phyloP scores from a whole-genome alignment of 2,113 vertebrate species.

The Catharus minimus region DNA sequence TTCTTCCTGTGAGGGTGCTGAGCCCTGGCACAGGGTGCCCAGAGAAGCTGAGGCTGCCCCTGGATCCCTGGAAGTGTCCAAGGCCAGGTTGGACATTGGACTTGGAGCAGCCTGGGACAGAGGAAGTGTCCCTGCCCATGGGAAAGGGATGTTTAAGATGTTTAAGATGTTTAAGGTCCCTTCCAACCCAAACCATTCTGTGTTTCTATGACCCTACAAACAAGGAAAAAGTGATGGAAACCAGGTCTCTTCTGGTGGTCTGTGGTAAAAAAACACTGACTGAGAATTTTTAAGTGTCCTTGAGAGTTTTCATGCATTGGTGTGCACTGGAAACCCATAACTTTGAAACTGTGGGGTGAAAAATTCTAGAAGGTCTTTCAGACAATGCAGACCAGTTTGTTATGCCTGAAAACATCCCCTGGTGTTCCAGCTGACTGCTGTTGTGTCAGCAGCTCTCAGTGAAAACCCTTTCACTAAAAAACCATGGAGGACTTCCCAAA shows the following conservation, averaged over 20 bases:
- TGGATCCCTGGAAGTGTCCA: not conserved
- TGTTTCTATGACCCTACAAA: not conserved
- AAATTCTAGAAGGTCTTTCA: not conserved
- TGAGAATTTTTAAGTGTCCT: not conserved
- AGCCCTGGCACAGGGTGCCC: not conserved
- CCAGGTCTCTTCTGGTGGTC: accelerated
- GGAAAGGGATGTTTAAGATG: too few relatives aligned
- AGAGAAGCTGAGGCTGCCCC: not conserved
- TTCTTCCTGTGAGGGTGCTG: accelerated
- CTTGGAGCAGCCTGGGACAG: accelerated
- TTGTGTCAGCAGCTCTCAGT: not conserved
- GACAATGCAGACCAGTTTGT: not conserved
- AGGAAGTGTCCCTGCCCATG: not conserved
- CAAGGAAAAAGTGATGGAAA: not conserved
- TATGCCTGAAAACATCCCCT: not conserved
- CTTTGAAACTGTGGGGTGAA: accelerated
- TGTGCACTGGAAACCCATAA: not conserved
- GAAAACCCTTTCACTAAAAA: not conserved
- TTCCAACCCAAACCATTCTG: not conserved
- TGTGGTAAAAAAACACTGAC: not conserved
- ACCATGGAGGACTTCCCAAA: not conserved
- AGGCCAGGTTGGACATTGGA: accelerated
- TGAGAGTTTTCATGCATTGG: not conserved
- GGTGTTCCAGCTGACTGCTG: not conserved
- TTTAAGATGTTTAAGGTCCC: accelerated